These are phyloP conservation scores for Sebastes hubbsi DNA, from an alignment of 2,797 vertebrate genomes.

Conservation along the genomic window DNA sequence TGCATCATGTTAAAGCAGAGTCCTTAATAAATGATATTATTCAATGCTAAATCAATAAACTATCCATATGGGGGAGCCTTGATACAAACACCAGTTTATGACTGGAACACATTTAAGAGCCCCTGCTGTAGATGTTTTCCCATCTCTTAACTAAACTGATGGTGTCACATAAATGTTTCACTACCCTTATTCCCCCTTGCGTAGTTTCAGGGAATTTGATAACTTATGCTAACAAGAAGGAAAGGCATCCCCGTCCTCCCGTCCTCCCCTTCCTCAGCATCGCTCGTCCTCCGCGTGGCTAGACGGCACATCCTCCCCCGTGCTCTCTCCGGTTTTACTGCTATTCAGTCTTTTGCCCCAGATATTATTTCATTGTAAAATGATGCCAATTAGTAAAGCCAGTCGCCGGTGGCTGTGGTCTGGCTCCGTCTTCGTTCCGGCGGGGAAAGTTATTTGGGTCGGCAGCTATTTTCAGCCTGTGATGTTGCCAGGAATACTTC, in stretches of 20 bases:
- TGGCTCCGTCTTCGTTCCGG: slow-evolving; percentile 73
- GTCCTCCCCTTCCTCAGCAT: slow-evolving; percentile 10
- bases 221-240: slow-evolving; percentile 59
- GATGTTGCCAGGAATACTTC: slow-evolving; percentile 85
- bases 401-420: slow-evolving; percentile 77
- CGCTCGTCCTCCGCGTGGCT: slow-evolving; percentile 12
- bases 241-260: slow-evolving; percentile 36
- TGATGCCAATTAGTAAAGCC: slow-evolving; percentile 76
- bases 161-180: slow-evolving; percentile 71
- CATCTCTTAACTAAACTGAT: slow-evolving; percentile 53
- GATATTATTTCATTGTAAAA: slow-evolving; percentile 79
- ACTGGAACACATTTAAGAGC: slow-evolving; percentile 38
- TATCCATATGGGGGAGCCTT: background rate
- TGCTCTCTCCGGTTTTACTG: slow-evolving; percentile 47
- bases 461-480: slow-evolving; percentile 82
- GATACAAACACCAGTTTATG: slow-evolving; percentile 32
- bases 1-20: background rate
- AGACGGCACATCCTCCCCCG: slow-evolving; percentile 35
- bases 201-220: slow-evolving; percentile 53
- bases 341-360: slow-evolving; percentile 72
- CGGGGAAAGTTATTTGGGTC: slow-evolving; percentile 84
- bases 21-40: background rate
- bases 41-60: slow-evolving; percentile 22
- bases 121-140: slow-evolving; percentile 34
- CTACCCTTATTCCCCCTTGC: slow-evolving; percentile 18